phyloP scores from a whole-genome alignment of 2,888 invertebrate genomes.

The Callyntrura sp. region DNA sequence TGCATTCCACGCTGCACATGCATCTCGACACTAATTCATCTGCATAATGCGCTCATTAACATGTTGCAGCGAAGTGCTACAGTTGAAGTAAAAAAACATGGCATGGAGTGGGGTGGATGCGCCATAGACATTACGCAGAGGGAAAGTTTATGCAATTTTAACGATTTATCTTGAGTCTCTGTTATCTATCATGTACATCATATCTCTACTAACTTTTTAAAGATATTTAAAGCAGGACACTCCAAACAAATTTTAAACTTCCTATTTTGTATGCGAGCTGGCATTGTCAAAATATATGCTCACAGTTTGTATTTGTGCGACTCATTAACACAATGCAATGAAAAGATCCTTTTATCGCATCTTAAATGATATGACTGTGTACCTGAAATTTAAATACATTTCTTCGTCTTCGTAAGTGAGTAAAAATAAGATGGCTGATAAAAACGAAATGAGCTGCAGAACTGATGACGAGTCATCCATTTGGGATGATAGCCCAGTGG shows the following conservation, averaged over 20 bases:
- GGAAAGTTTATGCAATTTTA: no score
- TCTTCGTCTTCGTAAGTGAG: background rate
- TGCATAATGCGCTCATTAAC: slow-evolving; percentile 57
- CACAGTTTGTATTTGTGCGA: slow-evolving; percentile 21
- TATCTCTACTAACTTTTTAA: no score
- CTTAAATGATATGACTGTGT: no score
- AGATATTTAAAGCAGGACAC: no score
- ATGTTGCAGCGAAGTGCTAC: slow-evolving; percentile 25
- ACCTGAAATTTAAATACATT: no score
- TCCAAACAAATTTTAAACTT: no score
- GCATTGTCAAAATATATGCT: no score
- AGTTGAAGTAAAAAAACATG: background rate
- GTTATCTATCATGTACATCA: no score
- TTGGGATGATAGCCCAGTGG: slow-evolving; percentile 17
- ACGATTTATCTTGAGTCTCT: no score
- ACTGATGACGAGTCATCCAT: slow-evolving; percentile 67
- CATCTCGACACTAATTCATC: slow-evolving; percentile 38
- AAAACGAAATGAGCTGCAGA: slow-evolving; percentile 62
- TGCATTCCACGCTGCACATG: slow-evolving; percentile 50
- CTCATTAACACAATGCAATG: slow-evolving; percentile 58
- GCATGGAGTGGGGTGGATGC: no score
- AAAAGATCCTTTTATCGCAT: background rate
- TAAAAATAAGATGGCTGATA: slow-evolving; percentile 39
- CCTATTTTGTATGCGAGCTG: no score
- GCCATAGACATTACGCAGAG: background rate